Percentiles rank a stretch among this genome's conserved stretches.
Conservation (phyloP, 2,113 vertebrate genomes). For the Rafetus swinhoei region DNA sequence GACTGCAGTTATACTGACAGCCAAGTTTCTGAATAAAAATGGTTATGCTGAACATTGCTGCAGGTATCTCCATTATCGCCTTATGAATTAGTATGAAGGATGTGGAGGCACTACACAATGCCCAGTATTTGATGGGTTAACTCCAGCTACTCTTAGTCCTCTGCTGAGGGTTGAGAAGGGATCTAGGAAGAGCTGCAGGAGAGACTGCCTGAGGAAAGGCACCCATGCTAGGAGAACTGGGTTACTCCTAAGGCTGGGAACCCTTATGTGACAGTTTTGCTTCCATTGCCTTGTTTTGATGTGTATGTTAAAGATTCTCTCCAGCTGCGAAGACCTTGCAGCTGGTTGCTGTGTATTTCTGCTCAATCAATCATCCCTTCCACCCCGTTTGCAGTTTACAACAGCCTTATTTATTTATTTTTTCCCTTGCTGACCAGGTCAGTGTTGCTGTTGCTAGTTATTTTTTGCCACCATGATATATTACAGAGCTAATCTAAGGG, state of each 20-base stretch:
- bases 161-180: not conserved
- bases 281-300: not conserved
- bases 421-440: not conserved
- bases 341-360: not conserved
- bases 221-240: not conserved
- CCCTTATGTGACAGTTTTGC: slow-evolving; percentile 11
- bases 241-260: not conserved
- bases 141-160: slow-evolving; percentile 20
- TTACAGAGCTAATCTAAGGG: slow-evolving; percentile 10
- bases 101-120: not conserved
- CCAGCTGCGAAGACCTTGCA: not conserved
- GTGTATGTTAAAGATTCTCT: slow-evolving; percentile 30
- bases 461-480: slow-evolving; percentile 27
- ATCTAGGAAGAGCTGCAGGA: not conserved
- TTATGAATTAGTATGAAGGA: slow-evolving; percentile 1
- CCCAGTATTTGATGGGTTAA: not conserved
- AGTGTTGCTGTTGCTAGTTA: slow-evolving; percentile 10
- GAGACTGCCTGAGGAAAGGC: not conserved
- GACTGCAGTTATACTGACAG: not conserved
- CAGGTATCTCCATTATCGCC: not conserved
- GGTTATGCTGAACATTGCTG: not conserved
- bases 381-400: not conserved
- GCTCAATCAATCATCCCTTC: not conserved
- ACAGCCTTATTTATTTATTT: not conserved
- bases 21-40: slow-evolving; percentile 7